Evolutionary conservation across 2,113 vertebrate genomes (phyloP).

Genomic region (Struthidea cinerea): DNA sequence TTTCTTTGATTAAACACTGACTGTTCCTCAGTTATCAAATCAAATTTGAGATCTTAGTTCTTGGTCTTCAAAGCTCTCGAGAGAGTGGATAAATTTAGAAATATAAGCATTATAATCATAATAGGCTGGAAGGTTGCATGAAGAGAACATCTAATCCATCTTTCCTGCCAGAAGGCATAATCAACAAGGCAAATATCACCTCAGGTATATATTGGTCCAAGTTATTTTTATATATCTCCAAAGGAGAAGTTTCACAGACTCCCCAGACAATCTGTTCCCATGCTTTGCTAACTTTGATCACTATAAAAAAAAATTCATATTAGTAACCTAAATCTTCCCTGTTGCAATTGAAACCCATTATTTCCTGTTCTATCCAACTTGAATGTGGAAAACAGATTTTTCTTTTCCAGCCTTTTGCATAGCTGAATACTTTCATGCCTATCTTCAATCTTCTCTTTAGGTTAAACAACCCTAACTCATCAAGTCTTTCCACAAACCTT

Average conservation of each 20-base stretch:
- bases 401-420: not conserved
- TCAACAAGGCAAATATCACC: constrained; percentile 14
- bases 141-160: constrained; percentile 28
- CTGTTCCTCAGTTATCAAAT: constrained; percentile 27
- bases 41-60: constrained; percentile 15
- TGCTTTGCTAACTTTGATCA: not conserved
- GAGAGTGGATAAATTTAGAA: constrained; percentile 20
- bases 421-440: not conserved
- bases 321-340: constrained; percentile 4
- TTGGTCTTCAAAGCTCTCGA: constrained; percentile 12
- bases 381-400: not conserved
- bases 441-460: not conserved
- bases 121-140: not conserved
- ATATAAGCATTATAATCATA: not conserved
- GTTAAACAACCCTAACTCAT: not conserved
- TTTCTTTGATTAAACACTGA: constrained; percentile 38
- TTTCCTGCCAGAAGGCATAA: constrained; percentile 24
- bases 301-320: not conserved
- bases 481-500: not conserved
- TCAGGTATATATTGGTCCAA: not conserved
- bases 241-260: not conserved
- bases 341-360: not conserved
- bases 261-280: not conserved
- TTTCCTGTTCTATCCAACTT: not conserved
- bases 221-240: constrained; percentile 21